Evolutionary conservation across 64 coral and sea anemone genomes (phyloP).

Genomic region (Montipora efflorescens): DNA sequence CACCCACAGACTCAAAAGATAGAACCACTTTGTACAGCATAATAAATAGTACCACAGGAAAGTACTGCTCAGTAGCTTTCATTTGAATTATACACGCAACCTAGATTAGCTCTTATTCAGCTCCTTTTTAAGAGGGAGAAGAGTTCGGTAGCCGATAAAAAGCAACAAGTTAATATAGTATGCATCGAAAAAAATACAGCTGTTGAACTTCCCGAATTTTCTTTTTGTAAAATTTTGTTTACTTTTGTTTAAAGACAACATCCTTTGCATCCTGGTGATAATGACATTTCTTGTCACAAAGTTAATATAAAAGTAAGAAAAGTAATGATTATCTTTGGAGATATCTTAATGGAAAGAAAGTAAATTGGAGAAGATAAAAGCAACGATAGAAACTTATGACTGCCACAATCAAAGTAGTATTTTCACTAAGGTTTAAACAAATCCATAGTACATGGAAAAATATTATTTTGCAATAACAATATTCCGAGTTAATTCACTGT

Average conservation of each 20-base stretch:
- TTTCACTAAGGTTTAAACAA: not conserved
- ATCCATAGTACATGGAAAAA: not conserved
- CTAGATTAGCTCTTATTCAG: too few relatives aligned
- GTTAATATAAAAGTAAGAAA: not conserved
- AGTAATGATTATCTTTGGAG: too few relatives aligned
- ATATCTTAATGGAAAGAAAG: not conserved
- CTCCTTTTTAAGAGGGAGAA: too few relatives aligned
- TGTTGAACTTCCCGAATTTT: not conserved
- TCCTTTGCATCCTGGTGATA: not conserved
- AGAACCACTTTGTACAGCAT: too few relatives aligned
- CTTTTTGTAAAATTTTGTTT: not conserved
- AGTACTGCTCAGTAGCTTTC: too few relatives aligned
- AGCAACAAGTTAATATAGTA: too few relatives aligned
- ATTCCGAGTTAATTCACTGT: too few relatives aligned
- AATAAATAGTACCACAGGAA: too few relatives aligned
- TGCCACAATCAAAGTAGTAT: not conserved
- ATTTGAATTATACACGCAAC: too few relatives aligned
- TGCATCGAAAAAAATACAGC: not conserved
- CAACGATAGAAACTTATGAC: not conserved
- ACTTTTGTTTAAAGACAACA: not conserved
- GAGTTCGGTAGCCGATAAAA: too few relatives aligned
- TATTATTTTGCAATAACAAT: not conserved
- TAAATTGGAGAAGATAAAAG: not conserved
- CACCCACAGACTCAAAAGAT: too few relatives aligned
- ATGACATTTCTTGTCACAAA: not conserved